Conservation (phyloP, 2,113 vertebrate species). For the rat (Rattus norvegicus) region DNA sequence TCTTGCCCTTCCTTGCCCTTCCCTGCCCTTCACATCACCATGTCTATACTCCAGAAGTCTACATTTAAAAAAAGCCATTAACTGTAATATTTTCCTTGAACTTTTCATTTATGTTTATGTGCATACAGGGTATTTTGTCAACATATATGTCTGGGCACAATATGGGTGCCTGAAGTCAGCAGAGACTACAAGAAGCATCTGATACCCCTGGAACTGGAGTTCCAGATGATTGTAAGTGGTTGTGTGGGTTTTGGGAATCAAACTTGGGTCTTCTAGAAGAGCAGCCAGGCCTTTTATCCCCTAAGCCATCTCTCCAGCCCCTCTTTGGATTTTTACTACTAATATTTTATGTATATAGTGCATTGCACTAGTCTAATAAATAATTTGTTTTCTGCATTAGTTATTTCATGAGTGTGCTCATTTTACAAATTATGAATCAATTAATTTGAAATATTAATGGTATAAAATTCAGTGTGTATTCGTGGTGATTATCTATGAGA, state of each 20-base stretch:
- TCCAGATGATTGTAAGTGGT: not conserved
- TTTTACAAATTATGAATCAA: slow-evolving; percentile 69
- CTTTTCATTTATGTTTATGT: not conserved
- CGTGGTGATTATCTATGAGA: slow-evolving; percentile 52
- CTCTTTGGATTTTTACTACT: not conserved
- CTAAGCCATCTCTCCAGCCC: not conserved
- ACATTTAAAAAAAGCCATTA: not conserved
- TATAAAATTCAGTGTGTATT: slow-evolving; percentile 63
- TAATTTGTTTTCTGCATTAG: slow-evolving; percentile 67
- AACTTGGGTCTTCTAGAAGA: not conserved
- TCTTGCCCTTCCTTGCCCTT: not conserved
- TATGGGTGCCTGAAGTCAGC: not conserved
- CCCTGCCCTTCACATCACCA: not conserved
- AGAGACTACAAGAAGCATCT: not conserved
- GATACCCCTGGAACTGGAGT: not conserved
- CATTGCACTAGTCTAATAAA: not conserved
- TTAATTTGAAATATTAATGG: slow-evolving; percentile 69
- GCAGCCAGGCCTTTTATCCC: not conserved
- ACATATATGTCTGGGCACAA: not conserved
- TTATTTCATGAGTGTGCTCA: slow-evolving; percentile 58
- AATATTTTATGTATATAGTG: slow-evolving; percentile 42
- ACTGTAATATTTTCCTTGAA: slow-evolving; percentile 3
- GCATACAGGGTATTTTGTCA: not conserved
- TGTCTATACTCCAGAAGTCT: not conserved
- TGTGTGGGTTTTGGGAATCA: not conserved